Base-by-base conservation (phyloP, 2,113 vertebrate species). In the Chlamydotis undulata region DNA sequence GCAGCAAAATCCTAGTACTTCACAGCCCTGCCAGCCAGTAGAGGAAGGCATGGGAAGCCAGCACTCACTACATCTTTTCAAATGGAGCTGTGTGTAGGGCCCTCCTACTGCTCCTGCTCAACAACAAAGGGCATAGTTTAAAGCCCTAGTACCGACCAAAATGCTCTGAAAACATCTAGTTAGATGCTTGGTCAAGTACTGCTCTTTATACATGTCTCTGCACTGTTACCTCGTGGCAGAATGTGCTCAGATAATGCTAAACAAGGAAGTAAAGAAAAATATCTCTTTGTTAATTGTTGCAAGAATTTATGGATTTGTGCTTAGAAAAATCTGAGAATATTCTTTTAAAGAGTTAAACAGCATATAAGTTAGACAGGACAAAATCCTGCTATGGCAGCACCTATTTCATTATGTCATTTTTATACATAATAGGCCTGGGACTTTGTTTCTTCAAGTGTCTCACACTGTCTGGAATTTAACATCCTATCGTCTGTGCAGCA, bases 401-500 rank as follows among this genome's bases (percentile, higher is more conserved):
- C 56, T 77, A 87, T 73, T 90, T 93, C 52, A 45, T 78, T 77
- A 90, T 96, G 93, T 74, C 6, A 4, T 95, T 95, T 89, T 63
- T 22, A 52, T 65, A 19, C 85, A 10, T 74, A 83, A 87, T 53
- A 82, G 61, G 73, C 89, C 49, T 70, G 67, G 39, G 74, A 94
- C 37, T 96, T 96, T 87, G 45, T 95, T 88, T 96, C 84, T 96
- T 95, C n/a, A 85, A 90, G 78, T 91, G 45, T 90, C 69, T 87
- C 76, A 52, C 68, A 69, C 39, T 85, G 67, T 94, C 93, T 95
- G 73, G 61, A 94, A 92, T 94, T 96, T 97, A 92, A 94, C 77
- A 91, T 90, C 86, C 43, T 80, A 89, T 96, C 23, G 11, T 95
- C 81, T 82, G 10, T 93, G 75, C n/a, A 91, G 31, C 35, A 86